phyloP scores from a whole-genome alignment of 2,888 invertebrate genomes.

The Onchidella celtica region DNA sequence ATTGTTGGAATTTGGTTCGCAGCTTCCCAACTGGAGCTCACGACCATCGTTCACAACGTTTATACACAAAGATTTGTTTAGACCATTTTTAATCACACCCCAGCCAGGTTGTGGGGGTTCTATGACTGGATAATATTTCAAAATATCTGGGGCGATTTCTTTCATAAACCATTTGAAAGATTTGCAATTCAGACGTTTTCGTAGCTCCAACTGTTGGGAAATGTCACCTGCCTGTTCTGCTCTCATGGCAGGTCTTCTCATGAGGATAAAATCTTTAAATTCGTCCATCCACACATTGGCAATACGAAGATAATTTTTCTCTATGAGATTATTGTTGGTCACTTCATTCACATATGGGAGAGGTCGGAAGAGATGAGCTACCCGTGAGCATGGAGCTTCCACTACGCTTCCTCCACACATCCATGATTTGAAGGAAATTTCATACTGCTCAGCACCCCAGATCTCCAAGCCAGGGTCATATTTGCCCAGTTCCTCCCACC shows the following conservation, averaged over 20 bases:
- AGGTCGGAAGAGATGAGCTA: slow-evolving; percentile 51
- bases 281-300: slow-evolving; percentile 41
- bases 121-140: background rate
- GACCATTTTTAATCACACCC: background rate
- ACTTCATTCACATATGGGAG: background rate
- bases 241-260: slow-evolving; percentile 7
- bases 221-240: slow-evolving; percentile 28
- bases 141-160: slow-evolving; percentile 33
- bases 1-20: background rate
- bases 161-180: slow-evolving; percentile 33
- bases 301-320: slow-evolving; percentile 13
- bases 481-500: slow-evolving; percentile 95
- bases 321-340: background rate
- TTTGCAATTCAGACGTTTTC: slow-evolving; percentile 36
- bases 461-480: slow-evolving; percentile 99
- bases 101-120: slow-evolving; percentile 20
- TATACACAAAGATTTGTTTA: slow-evolving; percentile 7
- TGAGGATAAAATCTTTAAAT: slow-evolving; percentile 22
- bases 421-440: slow-evolving; percentile 91
- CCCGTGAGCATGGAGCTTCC: slow-evolving; percentile 59
- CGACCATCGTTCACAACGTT: background rate
- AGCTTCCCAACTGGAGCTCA: background rate
- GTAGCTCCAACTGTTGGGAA: background rate
- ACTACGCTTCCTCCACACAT: slow-evolving; percentile 60
- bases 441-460: slow-evolving; percentile 98